Evolutionary conservation across 2,888 invertebrate species (phyloP), one percentile per base, ranked within the genome.

Genomic region (Scaptodrosophila latifasciaeformis): DNA sequence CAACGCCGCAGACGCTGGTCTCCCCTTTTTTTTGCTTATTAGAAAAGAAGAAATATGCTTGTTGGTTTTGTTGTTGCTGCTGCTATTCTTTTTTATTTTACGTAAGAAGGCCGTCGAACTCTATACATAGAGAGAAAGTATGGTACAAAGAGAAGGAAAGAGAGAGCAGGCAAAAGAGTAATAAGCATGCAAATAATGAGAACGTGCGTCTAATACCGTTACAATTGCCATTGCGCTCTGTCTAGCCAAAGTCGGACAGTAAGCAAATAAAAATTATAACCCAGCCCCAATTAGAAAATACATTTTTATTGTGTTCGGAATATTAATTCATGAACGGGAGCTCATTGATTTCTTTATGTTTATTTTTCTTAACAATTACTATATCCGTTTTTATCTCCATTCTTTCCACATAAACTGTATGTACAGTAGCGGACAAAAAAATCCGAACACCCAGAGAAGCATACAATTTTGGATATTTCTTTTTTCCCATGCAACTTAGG

Each of bases 51-150:
- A 54, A 58, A 47, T 24, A 67, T 74, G 13, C 13, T 34, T 34
- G 13, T 29, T 42, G 27, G 37, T 37, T 31, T 24, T 49, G 17
- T 52, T 61, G 57, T 40, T 62, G 50, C 47, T 62, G 52, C 54
- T 72, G 67, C 47, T 67, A 62, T 61, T 67, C 75, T 72, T 72
- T 74, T 62, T 48, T 68, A 54, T 61, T 72, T 72, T 72, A 74
- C 75, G 74, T 77, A 77, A 74, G 75, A 76, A 76, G 75, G 75
- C 75, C 75, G 75, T 77, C 75, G 75, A 76, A 76, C 75, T 77
- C 71, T 67, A 67, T 68, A 68, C 56, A 51, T 42, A 55, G 35
- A 13, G 10, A 27, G 7, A 17, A 2, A 44, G 42, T 13, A 19
- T n/a, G n/a, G 10, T n/a, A n/a, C 44, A 40, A 27, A 21, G 19